Percentiles rank a stretch among this genome's conserved stretches.
Conservation (phyloP, 2,113 vertebrate genomes). For the Laticauda colubrina region DNA sequence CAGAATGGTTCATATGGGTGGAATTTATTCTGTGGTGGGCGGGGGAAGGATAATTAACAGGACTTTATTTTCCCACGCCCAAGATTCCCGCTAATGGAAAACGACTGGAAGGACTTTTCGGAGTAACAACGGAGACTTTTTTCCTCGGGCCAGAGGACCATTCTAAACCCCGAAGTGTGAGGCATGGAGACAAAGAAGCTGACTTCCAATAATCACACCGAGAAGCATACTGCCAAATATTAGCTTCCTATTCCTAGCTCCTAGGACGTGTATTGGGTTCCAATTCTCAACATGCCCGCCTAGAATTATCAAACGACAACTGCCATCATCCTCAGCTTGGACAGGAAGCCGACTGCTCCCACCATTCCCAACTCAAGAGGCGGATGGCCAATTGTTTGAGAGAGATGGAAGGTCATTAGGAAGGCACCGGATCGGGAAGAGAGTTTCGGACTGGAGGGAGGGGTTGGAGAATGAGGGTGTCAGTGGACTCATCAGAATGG, state of each 20-base stretch:
- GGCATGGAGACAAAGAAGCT: neutral
- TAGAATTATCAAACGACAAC: neutral
- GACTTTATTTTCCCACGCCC: neutral
- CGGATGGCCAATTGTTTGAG: neutral
- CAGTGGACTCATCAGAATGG: neutral
- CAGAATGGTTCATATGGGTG: neutral
- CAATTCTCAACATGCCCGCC: neutral
- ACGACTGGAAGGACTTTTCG: neutral
- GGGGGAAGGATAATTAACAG: neutral
- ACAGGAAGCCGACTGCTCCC: neutral
- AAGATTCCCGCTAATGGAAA: neutral
- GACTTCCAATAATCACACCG: neutral
- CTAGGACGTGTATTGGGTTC: neutral
- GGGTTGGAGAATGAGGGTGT: neutral
- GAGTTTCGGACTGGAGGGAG: neutral
- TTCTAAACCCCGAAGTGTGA: neutral
- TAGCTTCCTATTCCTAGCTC: neutral
- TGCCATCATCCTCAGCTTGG: neutral
- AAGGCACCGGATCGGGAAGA: neutral
- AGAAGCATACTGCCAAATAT: neutral
- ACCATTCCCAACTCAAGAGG: neutral
- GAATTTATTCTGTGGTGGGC: neutral
- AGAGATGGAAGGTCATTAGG: neutral
- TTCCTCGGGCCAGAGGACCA: neutral
- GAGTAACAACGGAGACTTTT: constrained; percentile 2